Percentiles rank a stretch among this genome's conserved stretches.
These are phyloP conservation scores for Melipona quadrifasciata DNA, from an alignment of 1,140 invertebrate genomes.

Conservation along the genomic window DNA sequence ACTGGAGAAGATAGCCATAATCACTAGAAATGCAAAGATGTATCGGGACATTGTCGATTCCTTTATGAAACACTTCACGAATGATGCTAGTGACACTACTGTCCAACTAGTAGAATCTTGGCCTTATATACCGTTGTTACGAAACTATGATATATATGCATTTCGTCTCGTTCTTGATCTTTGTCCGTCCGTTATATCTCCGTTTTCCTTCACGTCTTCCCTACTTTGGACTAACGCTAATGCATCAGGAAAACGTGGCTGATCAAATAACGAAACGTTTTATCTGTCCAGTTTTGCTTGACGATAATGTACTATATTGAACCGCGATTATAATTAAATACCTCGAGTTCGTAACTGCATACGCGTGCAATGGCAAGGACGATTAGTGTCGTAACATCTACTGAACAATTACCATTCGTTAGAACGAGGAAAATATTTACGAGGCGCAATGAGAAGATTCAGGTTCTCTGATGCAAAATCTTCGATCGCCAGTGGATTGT, in stretches of 20 bases:
- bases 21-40: slow-evolving; percentile 2
- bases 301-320: too few species aligned
- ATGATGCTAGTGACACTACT: slow-evolving; percentile 6
- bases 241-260: not conserved
- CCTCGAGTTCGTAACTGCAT: not conserved
- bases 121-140: slow-evolving; percentile 9
- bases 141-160: not conserved
- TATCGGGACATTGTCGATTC: slow-evolving; percentile 21
- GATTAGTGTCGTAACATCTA: not conserved
- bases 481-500: not conserved
- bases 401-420: not conserved
- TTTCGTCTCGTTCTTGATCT: not conserved
- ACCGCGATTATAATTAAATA: too few species aligned
- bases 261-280: not conserved
- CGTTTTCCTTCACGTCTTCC: not conserved
- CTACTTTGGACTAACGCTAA: not conserved
- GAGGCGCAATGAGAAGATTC: not conserved
- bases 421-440: not conserved
- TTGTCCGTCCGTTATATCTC: not conserved
- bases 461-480: not conserved
- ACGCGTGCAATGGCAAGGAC: not conserved
- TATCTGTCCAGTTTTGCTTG: not conserved
- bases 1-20: slow-evolving; percentile 11
- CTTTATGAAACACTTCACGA: not conserved
- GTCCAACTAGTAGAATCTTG: not conserved